These are phyloP conservation scores for Xiphophorus maculatus DNA, from an alignment of 2,113 vertebrate species.

Conservation along the genomic window DNA sequence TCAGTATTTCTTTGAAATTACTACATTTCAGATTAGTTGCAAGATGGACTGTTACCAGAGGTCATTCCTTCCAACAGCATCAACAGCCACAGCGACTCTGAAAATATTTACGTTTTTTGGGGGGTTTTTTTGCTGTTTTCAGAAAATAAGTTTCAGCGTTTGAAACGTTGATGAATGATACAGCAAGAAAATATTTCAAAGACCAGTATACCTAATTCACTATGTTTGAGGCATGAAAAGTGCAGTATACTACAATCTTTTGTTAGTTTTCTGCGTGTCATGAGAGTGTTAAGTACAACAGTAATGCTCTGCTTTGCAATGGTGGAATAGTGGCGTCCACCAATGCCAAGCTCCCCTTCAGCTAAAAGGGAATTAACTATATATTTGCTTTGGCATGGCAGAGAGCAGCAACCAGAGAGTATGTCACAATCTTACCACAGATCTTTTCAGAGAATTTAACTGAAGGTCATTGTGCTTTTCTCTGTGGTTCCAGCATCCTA, in stretches of 20 bases:
- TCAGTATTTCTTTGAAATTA: no score
- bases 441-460: constrained; percentile 48
- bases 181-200: background rate
- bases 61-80: no score
- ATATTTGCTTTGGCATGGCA: constrained; percentile 55
- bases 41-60: no score
- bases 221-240: background rate
- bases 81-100: no score
- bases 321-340: constrained; percentile 19
- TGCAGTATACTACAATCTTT: background rate
- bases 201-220: background rate
- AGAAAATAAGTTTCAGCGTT: background rate
- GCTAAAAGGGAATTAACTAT: constrained; percentile 57
- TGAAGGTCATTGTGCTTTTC: constrained; percentile 59
- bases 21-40: no score
- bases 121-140: background rate
- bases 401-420: constrained; percentile 5
- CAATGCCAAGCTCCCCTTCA: constrained; percentile 11
- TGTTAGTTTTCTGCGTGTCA: background rate
- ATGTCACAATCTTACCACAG: constrained; percentile 33
- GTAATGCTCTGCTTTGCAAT: constrained; percentile 9
- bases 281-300: background rate
- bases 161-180: background rate
- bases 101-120: no score
- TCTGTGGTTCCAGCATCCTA: constrained; percentile 1